These are phyloP conservation scores for Macrochelys suwanniensis DNA, from an alignment of 2,797 vertebrate genomes.

Conservation along the genomic window DNA sequence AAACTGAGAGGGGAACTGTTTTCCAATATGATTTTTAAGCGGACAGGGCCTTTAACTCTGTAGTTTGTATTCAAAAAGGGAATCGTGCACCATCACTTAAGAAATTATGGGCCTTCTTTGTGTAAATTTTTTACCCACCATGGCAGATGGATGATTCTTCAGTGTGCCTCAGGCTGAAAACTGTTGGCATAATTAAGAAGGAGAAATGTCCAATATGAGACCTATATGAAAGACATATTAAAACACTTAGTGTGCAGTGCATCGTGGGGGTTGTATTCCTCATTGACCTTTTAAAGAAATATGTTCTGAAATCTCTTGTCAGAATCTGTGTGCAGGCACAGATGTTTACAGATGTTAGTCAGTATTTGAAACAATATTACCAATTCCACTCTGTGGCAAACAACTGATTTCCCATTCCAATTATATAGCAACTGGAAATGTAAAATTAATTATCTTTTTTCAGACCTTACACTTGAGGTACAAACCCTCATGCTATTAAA, in stretches of 20 bases:
- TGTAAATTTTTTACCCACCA: rapidly evolving
- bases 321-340: neutral
- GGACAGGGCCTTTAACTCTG: neutral
- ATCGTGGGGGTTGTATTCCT: conserved; percentile 42
- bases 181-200: neutral
- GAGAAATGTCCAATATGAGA: neutral
- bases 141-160: neutral
- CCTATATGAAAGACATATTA: neutral
- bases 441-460: conserved; percentile 9
- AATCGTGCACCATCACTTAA: neutral
- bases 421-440: neutral
- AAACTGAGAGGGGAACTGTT: neutral
- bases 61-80: neutral
- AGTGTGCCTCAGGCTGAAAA: neutral
- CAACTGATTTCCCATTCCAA: conserved; percentile 15
- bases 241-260: neutral
- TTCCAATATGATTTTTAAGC: neutral
- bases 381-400: neutral
- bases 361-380: neutral
- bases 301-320: neutral
- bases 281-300: conserved; percentile 30
- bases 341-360: conserved; percentile 24
- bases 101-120: neutral
- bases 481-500: neutral
- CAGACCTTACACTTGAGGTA: neutral